phyloP scores from a whole-genome alignment of 2,888 invertebrate genomes.

The Nemoura dubitans region DNA sequence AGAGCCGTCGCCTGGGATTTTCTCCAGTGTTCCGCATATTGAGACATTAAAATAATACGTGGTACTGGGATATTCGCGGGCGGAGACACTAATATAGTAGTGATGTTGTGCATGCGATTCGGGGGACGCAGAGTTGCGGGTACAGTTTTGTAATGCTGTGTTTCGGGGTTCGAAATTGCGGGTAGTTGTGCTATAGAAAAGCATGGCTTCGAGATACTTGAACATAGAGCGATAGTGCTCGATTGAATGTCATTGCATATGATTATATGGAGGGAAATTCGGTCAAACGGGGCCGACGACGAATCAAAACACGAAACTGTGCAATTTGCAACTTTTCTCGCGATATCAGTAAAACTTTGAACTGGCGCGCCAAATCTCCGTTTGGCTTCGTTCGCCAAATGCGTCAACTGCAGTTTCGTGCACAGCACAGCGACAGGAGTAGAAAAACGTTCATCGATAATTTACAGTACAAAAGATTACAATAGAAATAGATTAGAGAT shows the following conservation, averaged over 20 bases:
- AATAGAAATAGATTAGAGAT: not conserved
- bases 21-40: not conserved
- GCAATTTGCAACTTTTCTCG: not conserved
- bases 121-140: too few species aligned
- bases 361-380: not conserved
- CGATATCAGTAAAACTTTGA: not conserved
- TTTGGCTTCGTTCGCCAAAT: not conserved
- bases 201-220: not conserved
- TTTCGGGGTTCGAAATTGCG: not conserved
- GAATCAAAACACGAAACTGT: not conserved
- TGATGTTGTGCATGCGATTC: too few species aligned
- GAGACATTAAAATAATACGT: conserved; percentile 4
- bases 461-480: not conserved
- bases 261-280: not conserved
- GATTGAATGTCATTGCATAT: not conserved
- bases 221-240: not conserved
- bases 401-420: not conserved
- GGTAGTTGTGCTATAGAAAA: not conserved
- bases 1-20: not conserved
- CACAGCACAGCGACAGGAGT: too few species aligned
- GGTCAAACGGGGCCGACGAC: not conserved
- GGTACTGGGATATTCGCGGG: not conserved
- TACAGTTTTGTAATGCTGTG: not conserved
- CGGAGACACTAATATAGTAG: too few species aligned
- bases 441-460: not conserved